Base-by-base conservation (phyloP, 2,888 invertebrate genomes). In the Rhamphomyia laevipes region DNA sequence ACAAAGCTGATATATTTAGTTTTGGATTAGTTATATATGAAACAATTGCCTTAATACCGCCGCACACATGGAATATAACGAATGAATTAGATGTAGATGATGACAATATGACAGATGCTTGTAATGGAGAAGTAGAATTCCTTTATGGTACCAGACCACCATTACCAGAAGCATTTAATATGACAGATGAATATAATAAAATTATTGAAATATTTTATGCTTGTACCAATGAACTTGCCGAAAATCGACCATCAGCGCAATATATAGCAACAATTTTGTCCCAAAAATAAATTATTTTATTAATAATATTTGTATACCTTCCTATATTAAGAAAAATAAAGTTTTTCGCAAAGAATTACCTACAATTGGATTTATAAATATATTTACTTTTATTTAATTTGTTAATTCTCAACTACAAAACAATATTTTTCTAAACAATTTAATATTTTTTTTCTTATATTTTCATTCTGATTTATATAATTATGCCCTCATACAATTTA, bases 1-100 rank as follows among this genome's bases (percentile, higher is more conserved):
- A 71, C 57, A 86, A 84, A 68, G 80, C 84, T 0, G 90, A 91
- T 62, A 79, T 91, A 44, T 91, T 86, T 73, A 74, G 89, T 3
- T 81, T 82, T 54, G 91, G 89, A 0, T 73, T 89, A 11, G 77
- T 84, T 0, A 63, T 89, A 23, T 89, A 85, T 80, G 89, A 90
- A 74, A 89, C 87, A 79, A 71, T 90, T 64, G 76, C 86, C 0
- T 71, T 88, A 4, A 72, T 74, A 46, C 77, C 82, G 0, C 90
- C 89, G 0, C 83, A 84, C 61, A 63, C 74, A 0, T 68, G 72
- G 13, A 59, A 62, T 44, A 58, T 59, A 55, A 18, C 4, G 2
- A 52, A 53, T 12, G 53, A 58, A 11, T 54, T 54, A 16, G 3
- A 67, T 65, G 52, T 60, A 30, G 58, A 55, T 51, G 58, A 59